phyloP scores from a whole-genome alignment of 1,140 invertebrate genomes.

The Diorhabda sublineata region DNA sequence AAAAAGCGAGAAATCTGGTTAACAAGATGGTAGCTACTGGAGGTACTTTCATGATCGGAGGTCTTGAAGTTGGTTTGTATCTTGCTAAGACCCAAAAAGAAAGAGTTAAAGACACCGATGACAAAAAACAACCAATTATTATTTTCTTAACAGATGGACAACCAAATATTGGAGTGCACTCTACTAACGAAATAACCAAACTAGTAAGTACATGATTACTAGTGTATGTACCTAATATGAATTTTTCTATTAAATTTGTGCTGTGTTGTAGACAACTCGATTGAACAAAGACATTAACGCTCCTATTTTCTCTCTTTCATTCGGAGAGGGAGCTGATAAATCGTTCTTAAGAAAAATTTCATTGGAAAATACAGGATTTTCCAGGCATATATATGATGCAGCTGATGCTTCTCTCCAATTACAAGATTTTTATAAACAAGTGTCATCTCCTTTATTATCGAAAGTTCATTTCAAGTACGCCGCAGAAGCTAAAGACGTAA shows the following conservation, averaged over 20 bases:
- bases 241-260: not conserved
- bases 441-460: conserved; percentile 61
- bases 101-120: conserved; percentile 34
- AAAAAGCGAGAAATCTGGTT: conserved; percentile 54
- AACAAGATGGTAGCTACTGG: conserved; percentile 51
- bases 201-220: conserved; percentile 31
- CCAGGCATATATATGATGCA: conserved; percentile 66
- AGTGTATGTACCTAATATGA: not conserved
- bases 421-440: conserved; percentile 63
- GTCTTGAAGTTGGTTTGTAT: conserved; percentile 49
- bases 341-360: conserved; percentile 54
- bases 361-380: conserved; percentile 54
- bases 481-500: conserved; percentile 43
- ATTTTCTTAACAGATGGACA: conserved; percentile 73
- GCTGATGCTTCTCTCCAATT: conserved; percentile 64
- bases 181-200: conserved; percentile 34
- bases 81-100: conserved; percentile 48
- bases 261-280: conserved; percentile 27
- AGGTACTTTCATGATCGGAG: conserved; percentile 63
- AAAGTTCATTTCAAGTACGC: conserved; percentile 62
- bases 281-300: conserved; percentile 21
- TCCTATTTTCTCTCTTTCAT: conserved; percentile 58
- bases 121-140: conserved; percentile 53
- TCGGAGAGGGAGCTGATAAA: conserved; percentile 64
- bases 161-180: conserved; percentile 58